Percentiles rank a stretch among this genome's conserved stretches.
Evolutionary conservation across 2,113 vertebrate species (phyloP).

Genomic region (Pseudonaja textilis): DNA sequence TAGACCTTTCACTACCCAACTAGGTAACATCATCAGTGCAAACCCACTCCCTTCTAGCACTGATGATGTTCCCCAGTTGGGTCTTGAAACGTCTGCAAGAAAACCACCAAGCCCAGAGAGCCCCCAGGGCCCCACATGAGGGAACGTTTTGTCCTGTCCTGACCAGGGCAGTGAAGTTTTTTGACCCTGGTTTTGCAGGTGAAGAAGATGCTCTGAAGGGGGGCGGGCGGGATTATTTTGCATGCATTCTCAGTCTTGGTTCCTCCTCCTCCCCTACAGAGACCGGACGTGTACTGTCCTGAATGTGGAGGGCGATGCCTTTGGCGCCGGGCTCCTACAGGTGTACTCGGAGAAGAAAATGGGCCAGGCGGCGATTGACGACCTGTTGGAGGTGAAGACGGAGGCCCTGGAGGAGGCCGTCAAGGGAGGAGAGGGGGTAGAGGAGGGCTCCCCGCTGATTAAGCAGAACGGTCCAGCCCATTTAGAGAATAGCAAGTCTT

Average conservation of each 20-base stretch:
- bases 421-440: not conserved
- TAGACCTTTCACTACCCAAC: no score
- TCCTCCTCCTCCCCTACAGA: constrained; percentile 49
- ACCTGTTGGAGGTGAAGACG: constrained; percentile 67
- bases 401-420: not conserved
- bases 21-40: no score
- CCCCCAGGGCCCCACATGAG: no score
- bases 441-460: constrained; percentile 74
- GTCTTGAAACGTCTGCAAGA: no score
- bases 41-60: no score
- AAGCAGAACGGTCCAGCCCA: constrained; percentile 28
- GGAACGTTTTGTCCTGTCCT: no score
- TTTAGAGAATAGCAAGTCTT: not conserved
- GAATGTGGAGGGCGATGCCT: constrained; percentile 88
- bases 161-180: not conserved
- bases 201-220: not conserved
- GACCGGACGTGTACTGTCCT: constrained; percentile 88
- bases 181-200: not conserved
- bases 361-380: not conserved
- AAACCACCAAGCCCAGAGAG: no score
- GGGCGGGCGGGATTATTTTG: not conserved
- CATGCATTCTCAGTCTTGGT: not conserved
- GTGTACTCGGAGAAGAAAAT: constrained; percentile 67
- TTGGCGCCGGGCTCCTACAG: constrained; percentile 85
- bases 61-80: no score